Evolutionary conservation across 2,113 vertebrate genomes (phyloP).

Genomic region (Phodopus roborovskii): DNA sequence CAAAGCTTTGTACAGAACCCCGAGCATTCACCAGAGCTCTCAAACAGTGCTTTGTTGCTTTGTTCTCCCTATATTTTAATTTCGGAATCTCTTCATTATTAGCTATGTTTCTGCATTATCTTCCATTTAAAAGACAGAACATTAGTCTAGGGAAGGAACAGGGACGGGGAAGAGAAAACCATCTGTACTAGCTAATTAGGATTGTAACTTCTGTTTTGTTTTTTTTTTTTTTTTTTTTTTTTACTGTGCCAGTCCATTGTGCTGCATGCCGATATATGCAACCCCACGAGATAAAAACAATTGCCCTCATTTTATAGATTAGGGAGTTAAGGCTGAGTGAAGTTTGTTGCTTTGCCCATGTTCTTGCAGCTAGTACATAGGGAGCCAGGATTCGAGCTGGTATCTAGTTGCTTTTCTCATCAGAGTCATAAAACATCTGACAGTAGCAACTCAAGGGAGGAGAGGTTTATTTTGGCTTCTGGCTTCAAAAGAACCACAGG

Average conservation of each 20-base stretch:
- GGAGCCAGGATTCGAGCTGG: slow-evolving; percentile 7
- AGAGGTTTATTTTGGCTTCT: neutral
- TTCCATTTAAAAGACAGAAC: slow-evolving; percentile 36
- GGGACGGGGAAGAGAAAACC: neutral
- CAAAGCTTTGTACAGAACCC: neutral
- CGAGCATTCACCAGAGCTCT: neutral
- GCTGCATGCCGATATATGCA: neutral
- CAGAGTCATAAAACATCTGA: neutral
- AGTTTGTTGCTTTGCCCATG: neutral
- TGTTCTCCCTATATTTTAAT: slow-evolving; percentile 5
- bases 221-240: slow-evolving; percentile 6
- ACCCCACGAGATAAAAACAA: neutral
- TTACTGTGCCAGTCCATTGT: neutral
- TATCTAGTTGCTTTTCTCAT: neutral
- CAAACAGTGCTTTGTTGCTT: neutral
- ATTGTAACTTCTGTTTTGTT: neutral
- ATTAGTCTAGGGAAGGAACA: slow-evolving; percentile 18
- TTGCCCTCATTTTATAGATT: slow-evolving; percentile 44
- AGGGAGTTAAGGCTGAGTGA: slow-evolving; percentile 48
- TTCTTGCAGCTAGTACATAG: neutral
- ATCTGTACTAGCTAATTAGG: neutral
- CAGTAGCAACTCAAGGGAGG: neutral
- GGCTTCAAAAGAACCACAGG: neutral
- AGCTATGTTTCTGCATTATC: neutral
- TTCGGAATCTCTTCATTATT: slow-evolving; percentile 47